phyloP scores from a whole-genome alignment of 1,140 invertebrate genomes.

The Chironomus striatipennis region DNA sequence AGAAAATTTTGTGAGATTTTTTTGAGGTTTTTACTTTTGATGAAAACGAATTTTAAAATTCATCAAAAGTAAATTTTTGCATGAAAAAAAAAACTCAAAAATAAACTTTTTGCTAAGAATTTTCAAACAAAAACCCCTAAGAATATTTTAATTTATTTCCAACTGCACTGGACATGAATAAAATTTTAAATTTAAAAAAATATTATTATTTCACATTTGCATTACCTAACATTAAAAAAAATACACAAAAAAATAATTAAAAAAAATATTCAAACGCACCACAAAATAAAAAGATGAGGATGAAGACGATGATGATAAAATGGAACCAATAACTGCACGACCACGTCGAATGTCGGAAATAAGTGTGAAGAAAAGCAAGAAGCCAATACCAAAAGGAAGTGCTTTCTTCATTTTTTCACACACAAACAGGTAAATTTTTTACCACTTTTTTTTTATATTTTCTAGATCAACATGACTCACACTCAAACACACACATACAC shows the following conservation, averaged over 20 bases:
- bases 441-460: background rate
- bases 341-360: constrained; percentile 87
- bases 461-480: background rate
- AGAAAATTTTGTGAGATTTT: background rate
- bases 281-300: background rate
- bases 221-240: constrained; percentile 25
- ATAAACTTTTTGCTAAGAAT: background rate
- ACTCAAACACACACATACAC: too few species aligned
- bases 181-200: background rate
- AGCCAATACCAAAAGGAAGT: constrained; percentile 87
- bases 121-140: background rate
- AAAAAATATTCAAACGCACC: constrained; percentile 28
- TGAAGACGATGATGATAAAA: constrained; percentile 34
- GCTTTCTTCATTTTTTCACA: constrained; percentile 95
- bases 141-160: background rate
- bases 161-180: background rate
- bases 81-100: background rate
- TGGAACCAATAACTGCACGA: constrained; percentile 51
- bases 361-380: constrained; percentile 74
- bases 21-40: background rate
- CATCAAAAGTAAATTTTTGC: background rate
- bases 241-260: constrained; percentile 27
- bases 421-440: constrained; percentile 72
- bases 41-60: too few species aligned
- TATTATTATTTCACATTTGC: constrained; percentile 16